Evolutionary conservation across 2,797 vertebrate species (phyloP).

Genomic region (Sebastes hubbsi): DNA sequence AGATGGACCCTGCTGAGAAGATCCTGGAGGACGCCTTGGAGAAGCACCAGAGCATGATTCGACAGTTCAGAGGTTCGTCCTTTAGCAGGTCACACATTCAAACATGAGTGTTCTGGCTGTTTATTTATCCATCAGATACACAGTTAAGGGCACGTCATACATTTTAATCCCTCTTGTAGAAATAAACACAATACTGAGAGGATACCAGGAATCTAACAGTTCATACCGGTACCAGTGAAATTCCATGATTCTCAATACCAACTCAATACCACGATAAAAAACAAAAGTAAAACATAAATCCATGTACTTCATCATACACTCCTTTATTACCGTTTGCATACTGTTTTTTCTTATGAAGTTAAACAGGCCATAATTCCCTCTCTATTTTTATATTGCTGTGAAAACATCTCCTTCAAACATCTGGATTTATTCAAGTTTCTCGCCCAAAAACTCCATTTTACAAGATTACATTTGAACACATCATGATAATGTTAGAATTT

Average conservation of each 20-base stretch:
- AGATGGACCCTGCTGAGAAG: slow-evolving; percentile 92
- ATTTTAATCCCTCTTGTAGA: background rate
- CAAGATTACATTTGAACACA: too few relatives aligned
- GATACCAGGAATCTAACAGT: background rate
- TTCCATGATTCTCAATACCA: background rate
- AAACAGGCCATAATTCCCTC: too few relatives aligned
- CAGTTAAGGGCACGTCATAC: background rate
- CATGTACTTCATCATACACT: accelerated
- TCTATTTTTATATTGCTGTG: too few relatives aligned
- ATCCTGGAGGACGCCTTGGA: slow-evolving; percentile 90
- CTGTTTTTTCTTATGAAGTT: too few relatives aligned
- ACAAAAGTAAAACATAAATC: background rate
- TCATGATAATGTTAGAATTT: too few relatives aligned
- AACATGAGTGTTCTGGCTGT: too few relatives aligned
- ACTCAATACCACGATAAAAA: background rate
- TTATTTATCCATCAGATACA: too few relatives aligned
- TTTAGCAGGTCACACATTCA: background rate
- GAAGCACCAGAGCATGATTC: slow-evolving; percentile 93
- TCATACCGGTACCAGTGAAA: background rate
- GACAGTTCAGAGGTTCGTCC: slow-evolving; percentile 91
- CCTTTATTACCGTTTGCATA: too few relatives aligned
- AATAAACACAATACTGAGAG: background rate
- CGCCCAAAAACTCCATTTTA: too few relatives aligned
- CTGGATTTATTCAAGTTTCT: too few relatives aligned
- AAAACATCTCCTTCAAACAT: too few relatives aligned